Evolutionary conservation across 2,888 invertebrate species (phyloP).

Genomic region (Bruchidius siliquastri): DNA sequence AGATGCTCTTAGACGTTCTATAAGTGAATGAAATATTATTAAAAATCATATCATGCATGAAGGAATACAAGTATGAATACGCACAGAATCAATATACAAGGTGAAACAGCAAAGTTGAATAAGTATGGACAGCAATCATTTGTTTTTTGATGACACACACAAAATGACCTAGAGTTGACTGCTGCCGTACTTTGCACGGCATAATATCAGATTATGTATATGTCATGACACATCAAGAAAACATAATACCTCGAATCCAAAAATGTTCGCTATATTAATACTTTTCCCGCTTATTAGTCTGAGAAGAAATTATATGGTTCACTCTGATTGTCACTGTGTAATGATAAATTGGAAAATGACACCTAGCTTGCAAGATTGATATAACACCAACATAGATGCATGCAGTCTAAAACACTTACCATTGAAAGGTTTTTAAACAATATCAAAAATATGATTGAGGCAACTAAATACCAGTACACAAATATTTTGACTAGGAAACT

Average conservation of each 20-base stretch:
- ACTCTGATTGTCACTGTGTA: not conserved
- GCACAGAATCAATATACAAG: not conserved
- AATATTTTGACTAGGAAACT: no score
- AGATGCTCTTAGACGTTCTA: slow-evolving; percentile 58
- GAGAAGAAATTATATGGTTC: not conserved
- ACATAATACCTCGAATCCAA: no score
- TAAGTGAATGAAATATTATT: slow-evolving; percentile 30
- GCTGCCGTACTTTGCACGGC: no score
- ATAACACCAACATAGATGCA: not conserved
- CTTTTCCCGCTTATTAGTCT: no score
- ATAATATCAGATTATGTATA: no score
- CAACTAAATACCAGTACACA: not conserved
- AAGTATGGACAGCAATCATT: not conserved
- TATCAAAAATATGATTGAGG: not conserved
- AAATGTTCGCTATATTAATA: no score
- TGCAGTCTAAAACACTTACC: not conserved
- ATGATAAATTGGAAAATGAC: not conserved
- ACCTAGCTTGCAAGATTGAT: not conserved
- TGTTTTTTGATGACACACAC: no score
- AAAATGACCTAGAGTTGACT: no score
- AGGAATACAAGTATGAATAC: not conserved
- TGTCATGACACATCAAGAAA: no score
- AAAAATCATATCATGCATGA: slow-evolving; percentile 1
- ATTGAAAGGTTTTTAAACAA: not conserved
- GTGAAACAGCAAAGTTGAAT: not conserved